Evolutionary conservation across 2,888 invertebrate species (phyloP).

Genomic region (Cyrtodaria siliqua): DNA sequence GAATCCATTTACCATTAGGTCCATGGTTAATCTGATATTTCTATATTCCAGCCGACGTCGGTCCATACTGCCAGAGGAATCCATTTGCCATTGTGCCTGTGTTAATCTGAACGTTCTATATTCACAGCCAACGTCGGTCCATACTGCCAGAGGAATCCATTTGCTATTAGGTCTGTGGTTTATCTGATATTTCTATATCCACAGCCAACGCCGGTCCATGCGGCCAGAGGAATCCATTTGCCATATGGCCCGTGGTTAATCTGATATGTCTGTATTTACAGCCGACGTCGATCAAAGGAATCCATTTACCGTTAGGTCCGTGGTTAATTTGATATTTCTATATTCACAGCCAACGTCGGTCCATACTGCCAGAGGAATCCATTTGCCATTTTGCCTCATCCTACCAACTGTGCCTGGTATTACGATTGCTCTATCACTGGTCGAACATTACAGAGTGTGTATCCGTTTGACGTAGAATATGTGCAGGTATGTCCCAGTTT

Average conservation of each 20-base stretch:
- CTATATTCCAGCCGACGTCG: neutral
- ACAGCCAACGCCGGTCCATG: neutral
- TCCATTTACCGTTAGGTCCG: too few species aligned
- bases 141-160: conserved; percentile 59
- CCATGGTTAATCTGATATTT: too few species aligned
- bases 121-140: conserved; percentile 47
- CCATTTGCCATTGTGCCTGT: conserved; percentile 44
- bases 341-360: conserved; percentile 43
- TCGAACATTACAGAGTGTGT: conserved; percentile 54
- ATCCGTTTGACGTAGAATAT: conserved; percentile 62
- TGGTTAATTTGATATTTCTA: too few species aligned
- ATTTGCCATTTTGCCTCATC: conserved; percentile 55
- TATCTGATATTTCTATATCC: neutral
- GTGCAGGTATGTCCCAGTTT: too few species aligned
- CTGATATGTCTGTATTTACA: neutral
- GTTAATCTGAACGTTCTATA: too few species aligned
- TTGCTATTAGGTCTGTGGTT: conserved; percentile 33
- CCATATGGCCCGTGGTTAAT: too few species aligned
- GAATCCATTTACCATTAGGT: neutral
- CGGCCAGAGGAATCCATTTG: neutral
- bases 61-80: neutral
- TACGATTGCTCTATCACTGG: conserved; percentile 60
- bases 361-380: conserved; percentile 62
- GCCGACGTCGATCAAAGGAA: neutral
- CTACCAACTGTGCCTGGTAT: conserved; percentile 68